Evolutionary conservation across 2,888 invertebrate species (phyloP).

Genomic region (Microctonus hyperodae): DNA sequence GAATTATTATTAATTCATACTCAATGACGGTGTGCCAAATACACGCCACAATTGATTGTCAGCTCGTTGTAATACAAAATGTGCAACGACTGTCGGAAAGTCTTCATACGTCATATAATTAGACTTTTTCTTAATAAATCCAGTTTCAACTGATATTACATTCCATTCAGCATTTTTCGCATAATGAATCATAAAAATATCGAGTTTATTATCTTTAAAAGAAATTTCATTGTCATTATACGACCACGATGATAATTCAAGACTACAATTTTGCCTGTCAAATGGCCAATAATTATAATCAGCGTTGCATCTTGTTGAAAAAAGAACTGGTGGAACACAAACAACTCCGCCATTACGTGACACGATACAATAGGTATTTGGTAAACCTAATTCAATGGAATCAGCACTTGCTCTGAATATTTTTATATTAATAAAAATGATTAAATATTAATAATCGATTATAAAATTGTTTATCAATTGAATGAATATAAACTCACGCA

Average conservation of each 20-base stretch:
- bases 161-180: conserved; percentile 67
- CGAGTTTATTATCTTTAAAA: conserved; percentile 48
- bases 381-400: conserved; percentile 33
- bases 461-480: background rate
- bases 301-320: conserved; percentile 67
- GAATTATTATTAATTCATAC: conserved; percentile 42
- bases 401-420: conserved; percentile 18
- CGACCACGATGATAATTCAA: conserved; percentile 72
- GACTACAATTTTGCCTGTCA: conserved; percentile 70
- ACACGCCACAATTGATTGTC: conserved; percentile 66
- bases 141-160: conserved; percentile 60
- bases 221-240: conserved; percentile 70
- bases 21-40: conserved; percentile 65
- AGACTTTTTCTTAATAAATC: conserved; percentile 64
- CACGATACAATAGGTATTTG: conserved; percentile 64
- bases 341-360: conserved; percentile 66
- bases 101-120: conserved; percentile 66
- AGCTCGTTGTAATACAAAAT: conserved; percentile 67
- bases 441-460: background rate
- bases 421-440: background rate
- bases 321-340: conserved; percentile 68
- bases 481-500: conserved; percentile 62
- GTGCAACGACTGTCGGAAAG: conserved; percentile 68
- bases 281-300: conserved; percentile 71
- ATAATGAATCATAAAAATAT: conserved; percentile 29